A percentile compares a stretch with the other conserved stretches of the same genome.
Evolutionary conservation across 2,113 vertebrate genomes (phyloP).

Genomic region (Podocnemis expansa): DNA sequence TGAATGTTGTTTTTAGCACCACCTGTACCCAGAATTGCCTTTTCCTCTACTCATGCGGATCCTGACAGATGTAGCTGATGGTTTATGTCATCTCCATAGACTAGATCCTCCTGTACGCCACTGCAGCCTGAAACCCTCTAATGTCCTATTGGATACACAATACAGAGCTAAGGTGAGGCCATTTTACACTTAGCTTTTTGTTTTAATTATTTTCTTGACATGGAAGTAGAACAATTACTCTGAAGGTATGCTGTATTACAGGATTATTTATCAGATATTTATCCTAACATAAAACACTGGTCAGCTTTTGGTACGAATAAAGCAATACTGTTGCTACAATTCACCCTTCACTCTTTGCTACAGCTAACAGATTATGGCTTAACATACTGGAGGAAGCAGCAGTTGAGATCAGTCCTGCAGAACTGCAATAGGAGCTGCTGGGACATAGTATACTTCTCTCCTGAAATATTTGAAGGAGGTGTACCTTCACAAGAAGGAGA

Average conservation of each 20-base stretch:
- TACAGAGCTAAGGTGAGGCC: constrained; percentile 77
- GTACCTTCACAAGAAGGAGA: constrained; percentile 61
- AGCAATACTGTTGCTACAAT: neutral
- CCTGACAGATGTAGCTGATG: constrained; percentile 74
- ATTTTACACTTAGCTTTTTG: neutral
- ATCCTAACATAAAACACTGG: neutral
- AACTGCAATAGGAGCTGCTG: constrained; percentile 34
- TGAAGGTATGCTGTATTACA: neutral
- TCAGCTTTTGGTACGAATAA: neutral
- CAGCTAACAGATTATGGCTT: constrained; percentile 70
- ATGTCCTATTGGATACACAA: constrained; percentile 74
- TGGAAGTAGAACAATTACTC: neutral
- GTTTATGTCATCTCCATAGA: constrained; percentile 74
- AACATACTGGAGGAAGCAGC: constrained; percentile 41
- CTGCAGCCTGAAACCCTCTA: constrained; percentile 75
- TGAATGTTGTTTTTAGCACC: constrained; percentile 41
- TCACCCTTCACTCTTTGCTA: fast-evolving
- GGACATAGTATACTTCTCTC: constrained; percentile 64
- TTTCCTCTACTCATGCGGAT: constrained; percentile 67
- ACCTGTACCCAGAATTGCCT: constrained; percentile 70
- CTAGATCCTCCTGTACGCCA: constrained; percentile 54
- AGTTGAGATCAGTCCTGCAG: constrained; percentile 31
- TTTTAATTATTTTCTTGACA: neutral
- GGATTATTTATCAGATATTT: neutral
- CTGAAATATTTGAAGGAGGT: constrained; percentile 63